phyloP scores from a whole-genome alignment of 2,113 vertebrate species.

The Anthoscopus minutus region DNA sequence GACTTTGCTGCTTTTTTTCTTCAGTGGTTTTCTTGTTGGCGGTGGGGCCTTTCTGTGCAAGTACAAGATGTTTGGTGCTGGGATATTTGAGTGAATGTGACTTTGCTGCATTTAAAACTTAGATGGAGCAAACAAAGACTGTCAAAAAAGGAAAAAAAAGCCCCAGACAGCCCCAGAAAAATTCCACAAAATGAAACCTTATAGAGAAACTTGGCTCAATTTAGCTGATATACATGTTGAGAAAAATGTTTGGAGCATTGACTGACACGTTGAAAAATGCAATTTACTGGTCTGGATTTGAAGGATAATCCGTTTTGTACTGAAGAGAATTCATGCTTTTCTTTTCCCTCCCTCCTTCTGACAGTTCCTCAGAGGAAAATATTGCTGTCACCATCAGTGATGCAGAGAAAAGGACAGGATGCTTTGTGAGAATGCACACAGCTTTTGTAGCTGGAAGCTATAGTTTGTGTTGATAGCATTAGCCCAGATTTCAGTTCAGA shows the following conservation, averaged over 20 bases:
- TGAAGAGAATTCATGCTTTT: neutral
- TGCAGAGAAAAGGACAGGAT: neutral
- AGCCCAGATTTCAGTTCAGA: neutral
- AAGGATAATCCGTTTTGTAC: neutral
- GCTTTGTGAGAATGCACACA: neutral
- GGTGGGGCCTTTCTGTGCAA: neutral
- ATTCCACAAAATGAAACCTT: neutral
- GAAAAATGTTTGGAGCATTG: neutral
- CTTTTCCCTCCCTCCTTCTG: neutral
- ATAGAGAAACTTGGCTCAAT: neutral
- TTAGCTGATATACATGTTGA: neutral
- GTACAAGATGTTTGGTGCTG: neutral
- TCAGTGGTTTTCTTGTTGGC: neutral
- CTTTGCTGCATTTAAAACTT: neutral
- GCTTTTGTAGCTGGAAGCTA: neutral
- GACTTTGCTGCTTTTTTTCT: neutral
- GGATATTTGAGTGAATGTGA: neutral
- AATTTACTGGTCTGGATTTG: neutral
- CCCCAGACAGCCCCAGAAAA: fast-evolving
- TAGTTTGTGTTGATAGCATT: neutral
- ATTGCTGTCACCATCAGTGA: neutral
- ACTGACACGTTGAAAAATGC: neutral
- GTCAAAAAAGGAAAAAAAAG: neutral
- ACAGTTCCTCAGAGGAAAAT: neutral
- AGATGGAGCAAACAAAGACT: neutral